Percentiles rank a stretch among this genome's conserved stretches.
Evolutionary conservation across 2,888 invertebrate genomes (phyloP).

Genomic region (Lasioglossum malachurum): DNA sequence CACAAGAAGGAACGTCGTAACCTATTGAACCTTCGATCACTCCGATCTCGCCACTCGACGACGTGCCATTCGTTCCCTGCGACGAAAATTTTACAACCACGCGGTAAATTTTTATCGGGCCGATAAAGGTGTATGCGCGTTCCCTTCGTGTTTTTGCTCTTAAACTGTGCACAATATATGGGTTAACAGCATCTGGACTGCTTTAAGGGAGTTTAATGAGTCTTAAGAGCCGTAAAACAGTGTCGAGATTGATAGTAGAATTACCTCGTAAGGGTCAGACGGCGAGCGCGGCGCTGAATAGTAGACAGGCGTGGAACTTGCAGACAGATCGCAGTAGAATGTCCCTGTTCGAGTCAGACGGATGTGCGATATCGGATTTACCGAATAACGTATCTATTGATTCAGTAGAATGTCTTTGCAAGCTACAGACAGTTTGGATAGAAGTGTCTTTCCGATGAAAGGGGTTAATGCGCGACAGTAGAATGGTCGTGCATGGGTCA

Average conservation of each 20-base stretch:
- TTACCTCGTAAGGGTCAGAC: background rate
- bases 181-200: background rate
- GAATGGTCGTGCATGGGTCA: background rate
- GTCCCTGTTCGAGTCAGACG: background rate
- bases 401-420: background rate
- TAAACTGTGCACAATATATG: background rate
- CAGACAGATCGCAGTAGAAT: background rate
- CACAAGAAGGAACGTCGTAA: conserved; percentile 12
- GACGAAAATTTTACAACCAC: conserved; percentile 26
- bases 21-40: conserved; percentile 48
- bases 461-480: background rate
- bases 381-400: background rate
- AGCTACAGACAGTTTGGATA: background rate
- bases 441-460: background rate
- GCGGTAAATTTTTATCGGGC: conserved; percentile 1
- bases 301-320: background rate
- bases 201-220: background rate
- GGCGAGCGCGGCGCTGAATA: background rate
- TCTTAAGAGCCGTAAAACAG: background rate
- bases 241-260: conserved; percentile 1
- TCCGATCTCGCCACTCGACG: conserved; percentile 34
- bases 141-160: background rate
- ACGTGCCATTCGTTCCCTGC: conserved; percentile 22
- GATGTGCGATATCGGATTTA: background rate
- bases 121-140: background rate